Base-by-base conservation (phyloP, 2,888 invertebrate genomes). In the Drosophila paranaensis region DNA sequence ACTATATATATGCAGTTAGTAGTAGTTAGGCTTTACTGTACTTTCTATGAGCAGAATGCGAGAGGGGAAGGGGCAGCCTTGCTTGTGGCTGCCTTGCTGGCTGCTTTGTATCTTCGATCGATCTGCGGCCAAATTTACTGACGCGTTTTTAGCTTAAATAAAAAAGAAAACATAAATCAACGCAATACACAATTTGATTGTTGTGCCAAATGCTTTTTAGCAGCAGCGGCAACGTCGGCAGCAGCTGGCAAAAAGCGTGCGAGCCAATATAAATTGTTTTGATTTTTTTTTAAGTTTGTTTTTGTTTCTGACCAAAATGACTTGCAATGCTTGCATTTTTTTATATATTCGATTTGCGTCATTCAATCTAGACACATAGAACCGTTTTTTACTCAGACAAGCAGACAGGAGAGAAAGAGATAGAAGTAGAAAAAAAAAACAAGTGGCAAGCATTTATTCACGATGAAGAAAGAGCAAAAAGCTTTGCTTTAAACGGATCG, bases 201-300 rank as follows among this genome's bases (percentile, higher is more conserved):
- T 78, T 73, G 69, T 71, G 86, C 83, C 88, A 86, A 86, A 82
- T 83, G 74, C 39, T 53, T 72, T 74, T 71, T 67, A 58, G 68
- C 67, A 60, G 54, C 51, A 55, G 65, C 69, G 20, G 20, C 67
- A 60, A 48, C 51, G 51, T 62, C 69, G 20, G 20, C 20, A 62
- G 54, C 51, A 55, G 65, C 69, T 35, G 25, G 51, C 61, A 45
- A 71, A 51, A 81, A 74, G 74, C 74, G 78, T 83, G 78, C 62
- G 62, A 66, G 67, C 58, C 61, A 64, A 72, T 62, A 51, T 65
- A 54, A 60, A 45, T 69, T 61, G 58, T 64, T 73, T 57, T 57
- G 43, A 13, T 45, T 46, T 45, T 33, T 56, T 33, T 55, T 43
- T 55, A 30, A 11, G 10, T 40, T 54, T 39, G 27, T 61, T 16